A percentile compares a stretch with the other conserved stretches of the same genome.
phyloP scores from a whole-genome alignment of 1,140 invertebrate species.

The Drosophila punjabiensis region DNA sequence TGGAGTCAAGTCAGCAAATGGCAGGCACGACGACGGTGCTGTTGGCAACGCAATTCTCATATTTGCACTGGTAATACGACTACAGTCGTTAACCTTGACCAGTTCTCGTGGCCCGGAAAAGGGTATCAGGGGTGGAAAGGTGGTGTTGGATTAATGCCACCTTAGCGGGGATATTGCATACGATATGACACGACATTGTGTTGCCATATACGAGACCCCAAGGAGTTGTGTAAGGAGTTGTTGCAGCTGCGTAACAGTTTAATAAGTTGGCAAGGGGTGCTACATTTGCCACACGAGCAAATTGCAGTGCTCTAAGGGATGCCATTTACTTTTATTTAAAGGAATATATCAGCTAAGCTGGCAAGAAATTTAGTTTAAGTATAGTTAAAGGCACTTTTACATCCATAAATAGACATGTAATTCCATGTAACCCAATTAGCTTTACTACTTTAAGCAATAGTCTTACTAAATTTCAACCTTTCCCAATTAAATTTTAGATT shows the following conservation, averaged over 20 bases:
- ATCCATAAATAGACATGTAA: neutral
- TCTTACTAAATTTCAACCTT: neutral
- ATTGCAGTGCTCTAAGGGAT: neutral
- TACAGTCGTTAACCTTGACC: conserved; percentile 69
- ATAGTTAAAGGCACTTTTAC: neutral
- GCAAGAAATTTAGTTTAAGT: too few relatives aligned
- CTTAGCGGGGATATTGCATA: conserved; percentile 58
- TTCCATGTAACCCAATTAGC: neutral
- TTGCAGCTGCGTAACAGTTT: conserved; percentile 22
- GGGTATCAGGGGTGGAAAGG: neutral
- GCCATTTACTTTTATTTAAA: neutral
- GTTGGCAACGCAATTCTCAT: conserved; percentile 44
- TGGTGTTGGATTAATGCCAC: conserved; percentile 33
- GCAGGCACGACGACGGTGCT: neutral
- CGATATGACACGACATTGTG: conserved; percentile 42
- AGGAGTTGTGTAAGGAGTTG: conserved; percentile 33
- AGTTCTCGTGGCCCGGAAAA: conserved; percentile 32
- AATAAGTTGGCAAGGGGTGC: neutral
- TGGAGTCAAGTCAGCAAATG: conserved; percentile 42
- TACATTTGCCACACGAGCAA: conserved; percentile 13
- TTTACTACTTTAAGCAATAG: neutral
- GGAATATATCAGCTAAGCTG: neutral
- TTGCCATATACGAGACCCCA: conserved; percentile 19
- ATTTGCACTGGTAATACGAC: conserved; percentile 64
- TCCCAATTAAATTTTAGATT: too few relatives aligned